Evolutionary conservation across 2,797 vertebrate genomes (phyloP).

Genomic region (Brachyrhaphis roseni): DNA sequence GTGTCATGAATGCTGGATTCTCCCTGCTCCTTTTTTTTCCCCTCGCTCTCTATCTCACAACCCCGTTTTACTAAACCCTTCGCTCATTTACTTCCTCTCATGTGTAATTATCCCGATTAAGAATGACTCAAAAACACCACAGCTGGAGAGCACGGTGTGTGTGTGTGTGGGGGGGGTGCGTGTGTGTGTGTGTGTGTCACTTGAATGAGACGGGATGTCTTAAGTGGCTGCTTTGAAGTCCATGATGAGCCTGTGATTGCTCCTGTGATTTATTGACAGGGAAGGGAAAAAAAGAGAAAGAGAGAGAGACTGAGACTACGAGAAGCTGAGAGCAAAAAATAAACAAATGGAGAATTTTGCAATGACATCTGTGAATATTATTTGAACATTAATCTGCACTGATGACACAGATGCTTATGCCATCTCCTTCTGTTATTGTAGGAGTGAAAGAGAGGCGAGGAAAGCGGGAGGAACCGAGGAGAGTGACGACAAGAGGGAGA

Average conservation of each 20-base stretch:
- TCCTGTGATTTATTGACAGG: slow-evolving; percentile 62
- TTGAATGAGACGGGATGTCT: slow-evolving; percentile 52
- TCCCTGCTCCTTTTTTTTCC: neutral
- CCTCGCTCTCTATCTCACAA: slow-evolving; percentile 2
- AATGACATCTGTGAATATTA: slow-evolving; percentile 77
- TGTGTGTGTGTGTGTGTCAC: slow-evolving; percentile 34
- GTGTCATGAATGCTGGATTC: slow-evolving; percentile 49
- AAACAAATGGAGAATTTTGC: slow-evolving; percentile 71
- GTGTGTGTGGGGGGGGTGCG: slow-evolving; percentile 1
- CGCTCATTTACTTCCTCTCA: slow-evolving; percentile 64
- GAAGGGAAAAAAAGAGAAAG: slow-evolving; percentile 13
- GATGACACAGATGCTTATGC: slow-evolving; percentile 73
- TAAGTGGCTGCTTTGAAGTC: slow-evolving; percentile 74
- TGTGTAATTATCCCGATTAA: slow-evolving; percentile 70
- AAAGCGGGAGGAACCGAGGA: neutral
- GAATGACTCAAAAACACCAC: slow-evolving; percentile 61
- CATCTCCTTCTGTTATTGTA: slow-evolving; percentile 64
- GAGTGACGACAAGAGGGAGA: slow-evolving; percentile 5
- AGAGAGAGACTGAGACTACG: slow-evolving; percentile 35
- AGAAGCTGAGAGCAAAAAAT: slow-evolving; percentile 49
- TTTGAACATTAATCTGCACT: slow-evolving; percentile 73
- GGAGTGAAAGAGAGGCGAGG: slow-evolving; percentile 16
- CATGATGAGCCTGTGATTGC: slow-evolving; percentile 58
- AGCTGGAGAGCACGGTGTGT: slow-evolving; percentile 34
- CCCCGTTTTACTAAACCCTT: slow-evolving; percentile 44